phyloP scores from a whole-genome alignment of 2,113 vertebrate species.

The Speoplatyrhinus poulsoni region DNA sequence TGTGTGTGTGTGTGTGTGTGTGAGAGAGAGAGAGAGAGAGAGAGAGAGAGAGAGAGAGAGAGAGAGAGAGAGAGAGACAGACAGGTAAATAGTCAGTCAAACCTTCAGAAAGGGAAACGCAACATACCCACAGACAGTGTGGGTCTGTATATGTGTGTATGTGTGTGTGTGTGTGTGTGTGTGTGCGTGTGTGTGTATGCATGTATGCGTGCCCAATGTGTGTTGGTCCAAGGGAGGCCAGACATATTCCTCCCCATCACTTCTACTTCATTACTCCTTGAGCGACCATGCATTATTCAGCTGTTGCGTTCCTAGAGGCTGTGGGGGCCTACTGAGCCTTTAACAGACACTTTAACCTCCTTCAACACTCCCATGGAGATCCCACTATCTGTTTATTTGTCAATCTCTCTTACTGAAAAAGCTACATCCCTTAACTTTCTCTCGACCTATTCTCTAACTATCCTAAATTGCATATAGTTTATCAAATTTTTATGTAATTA shows the following conservation, averaged over 20 bases:
- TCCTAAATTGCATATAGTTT: too few relatives aligned
- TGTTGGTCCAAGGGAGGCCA: conserved; percentile 71
- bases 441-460: not conserved
- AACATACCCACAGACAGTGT: too few relatives aligned
- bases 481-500: too few relatives aligned
- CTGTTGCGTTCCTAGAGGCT: conserved; percentile 60
- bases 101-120: not conserved
- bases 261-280: conserved; percentile 79
- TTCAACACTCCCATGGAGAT: conserved; percentile 55
- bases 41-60: not conserved
- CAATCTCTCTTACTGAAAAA: not conserved
- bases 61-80: conserved; percentile 8
- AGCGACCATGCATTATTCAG: conserved; percentile 78
- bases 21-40: conserved; percentile 12
- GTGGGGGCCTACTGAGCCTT: conserved; percentile 72
- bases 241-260: conserved; percentile 72
- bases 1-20: conserved; percentile 18
- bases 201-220: conserved; percentile 56
- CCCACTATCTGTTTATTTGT: conserved; percentile 35
- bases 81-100: not conserved
- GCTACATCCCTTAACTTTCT: not conserved
- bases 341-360: conserved; percentile 75
- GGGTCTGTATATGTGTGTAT: too few relatives aligned
- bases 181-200: conserved; percentile 68
- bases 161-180: not conserved